Evolutionary conservation across 2,888 invertebrate genomes (phyloP), one percentile per base, ranked within the genome.

Genomic region (Mythimna lalbum): DNA sequence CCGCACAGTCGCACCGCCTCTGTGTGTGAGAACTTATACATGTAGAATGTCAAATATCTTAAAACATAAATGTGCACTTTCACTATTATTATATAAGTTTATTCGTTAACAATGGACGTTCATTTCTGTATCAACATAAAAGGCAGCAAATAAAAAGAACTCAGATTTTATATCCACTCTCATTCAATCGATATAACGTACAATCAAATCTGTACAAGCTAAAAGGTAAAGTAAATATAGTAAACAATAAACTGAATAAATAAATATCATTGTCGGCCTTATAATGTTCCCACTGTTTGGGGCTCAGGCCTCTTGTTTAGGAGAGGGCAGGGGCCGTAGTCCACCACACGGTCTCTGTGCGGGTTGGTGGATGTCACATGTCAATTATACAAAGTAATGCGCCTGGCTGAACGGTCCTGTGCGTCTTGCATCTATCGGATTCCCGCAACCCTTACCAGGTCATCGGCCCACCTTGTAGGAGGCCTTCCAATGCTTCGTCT

Each of bases 161-260:
- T 53, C 47, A 63, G 47, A 53, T 67, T 73, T 63, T 49, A 73
- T 63, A 64, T 64, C 31, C 23, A 21, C 27, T 27, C n/a, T 39
- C 47, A 65, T 49, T 52, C 47, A 39, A 61, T 61, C 50, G 39
- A 60, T 55, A 39, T 27, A 59, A 62, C 27, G 33, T 52, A 49
- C 31, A 66, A 60, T 60, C 12, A 21, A 27, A 50, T 50, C 47
- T 65, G 21, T 49, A 52, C 27, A 9, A 59, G 10, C 23, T 19
- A 36, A 69, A 70, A 72, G 27, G 21, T 52, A 72, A 52, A 81
- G 63, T 66, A 72, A 61, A 64, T 49, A 27, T 23, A 19, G 5
- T 17, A 36, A 52, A 62, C n/a, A n/a, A 62, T 62, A 39, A 66
- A 69, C 23, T 57, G 50, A 71, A 71, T 52, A 73, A 67, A 69